A percentile compares a stretch with the other conserved stretches of the same genome.
Conservation (phyloP, 2,797 vertebrate species). For the Lepilemur ruficaudatus region DNA sequence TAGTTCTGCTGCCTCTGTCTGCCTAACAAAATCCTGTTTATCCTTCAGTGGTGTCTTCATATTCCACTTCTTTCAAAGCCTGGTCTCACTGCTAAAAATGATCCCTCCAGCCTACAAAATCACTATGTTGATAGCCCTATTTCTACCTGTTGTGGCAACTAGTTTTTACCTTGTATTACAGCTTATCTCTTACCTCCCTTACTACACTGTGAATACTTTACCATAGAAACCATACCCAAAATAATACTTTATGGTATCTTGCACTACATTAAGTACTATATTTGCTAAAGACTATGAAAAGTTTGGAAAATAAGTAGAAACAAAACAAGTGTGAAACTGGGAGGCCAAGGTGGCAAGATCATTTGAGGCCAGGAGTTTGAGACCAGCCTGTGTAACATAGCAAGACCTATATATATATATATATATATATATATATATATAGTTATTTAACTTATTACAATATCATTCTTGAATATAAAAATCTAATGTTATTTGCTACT, state of each 20-base stretch:
- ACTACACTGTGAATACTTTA: not conserved
- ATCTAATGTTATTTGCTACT: not conserved
- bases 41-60: not conserved
- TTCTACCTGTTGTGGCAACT: not conserved
- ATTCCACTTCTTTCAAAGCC: constrained; percentile 20
- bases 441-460: not conserved
- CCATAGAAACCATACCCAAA: not conserved
- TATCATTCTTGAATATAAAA: not conserved
- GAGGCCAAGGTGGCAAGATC: not conserved
- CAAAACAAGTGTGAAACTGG: not conserved
- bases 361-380: not conserved
- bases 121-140: not conserved
- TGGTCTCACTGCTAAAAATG: constrained; percentile 8
- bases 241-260: not conserved
- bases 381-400: not conserved
- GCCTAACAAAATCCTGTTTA: constrained; percentile 22
- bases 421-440: no score
- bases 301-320: constrained; percentile 5
- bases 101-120: not conserved
- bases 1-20: constrained; percentile 4
- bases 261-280: not conserved
- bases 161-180: not conserved
- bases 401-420: no score
- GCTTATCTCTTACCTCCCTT: not conserved
- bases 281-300: constrained; percentile 16